These are phyloP conservation scores for Sorex maritimensis DNA, from an alignment of 2,797 vertebrate species.

Conservation along the genomic window DNA sequence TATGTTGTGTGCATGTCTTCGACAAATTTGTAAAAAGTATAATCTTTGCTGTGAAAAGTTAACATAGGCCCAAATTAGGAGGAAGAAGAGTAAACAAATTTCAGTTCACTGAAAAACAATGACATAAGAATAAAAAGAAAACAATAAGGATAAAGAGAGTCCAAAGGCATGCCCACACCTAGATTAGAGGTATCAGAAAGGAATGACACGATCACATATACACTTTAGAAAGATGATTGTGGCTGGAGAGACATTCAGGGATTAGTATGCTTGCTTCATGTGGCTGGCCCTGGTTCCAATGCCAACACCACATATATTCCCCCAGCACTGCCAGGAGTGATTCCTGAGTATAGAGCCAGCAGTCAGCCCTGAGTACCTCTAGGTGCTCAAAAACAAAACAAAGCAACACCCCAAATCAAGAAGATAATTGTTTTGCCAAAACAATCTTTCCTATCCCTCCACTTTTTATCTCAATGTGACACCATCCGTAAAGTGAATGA, in stretches of 20 bases:
- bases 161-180: background rate
- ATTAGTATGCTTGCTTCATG: too few species aligned
- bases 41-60: conserved; percentile 53
- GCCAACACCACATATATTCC: too few species aligned
- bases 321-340: too few species aligned
- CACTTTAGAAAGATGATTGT: conserved; percentile 23
- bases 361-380: too few species aligned
- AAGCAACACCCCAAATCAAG: too few species aligned
- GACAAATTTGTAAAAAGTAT: background rate
- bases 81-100: background rate
- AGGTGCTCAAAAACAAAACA: too few species aligned
- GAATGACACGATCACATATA: background rate
- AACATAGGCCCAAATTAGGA: background rate
- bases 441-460: conserved; percentile 4
- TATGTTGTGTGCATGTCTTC: background rate
- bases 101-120: background rate
- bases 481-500: background rate
- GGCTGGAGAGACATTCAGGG: background rate
- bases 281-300: too few species aligned
- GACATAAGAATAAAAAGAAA: background rate
- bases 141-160: background rate
- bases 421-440: background rate
- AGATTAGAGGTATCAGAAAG: background rate
- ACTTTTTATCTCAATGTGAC: background rate
- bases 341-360: too few species aligned